Conservation (phyloP, 2,888 invertebrate species). For the Eilema griseolum region DNA sequence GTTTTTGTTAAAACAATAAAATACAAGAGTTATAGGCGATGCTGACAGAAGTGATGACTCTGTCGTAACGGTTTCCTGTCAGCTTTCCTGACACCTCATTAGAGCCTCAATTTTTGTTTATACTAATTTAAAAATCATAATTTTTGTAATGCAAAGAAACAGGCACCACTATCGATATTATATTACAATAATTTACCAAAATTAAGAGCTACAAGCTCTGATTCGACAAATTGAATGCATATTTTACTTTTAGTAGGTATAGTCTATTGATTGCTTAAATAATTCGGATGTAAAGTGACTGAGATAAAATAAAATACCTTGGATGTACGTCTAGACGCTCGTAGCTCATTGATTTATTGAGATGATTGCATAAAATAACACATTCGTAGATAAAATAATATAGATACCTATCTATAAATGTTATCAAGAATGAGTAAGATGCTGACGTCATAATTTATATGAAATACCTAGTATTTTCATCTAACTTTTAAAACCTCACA, state of each 20-base stretch:
- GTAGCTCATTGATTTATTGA: constrained; percentile 42
- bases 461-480: no score
- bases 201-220: constrained; percentile 23
- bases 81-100: constrained; percentile 46
- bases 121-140: constrained; percentile 49
- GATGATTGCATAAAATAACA: constrained; percentile 28
- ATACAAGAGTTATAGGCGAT: constrained; percentile 49
- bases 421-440: constrained; percentile 31
- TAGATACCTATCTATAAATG: constrained; percentile 15
- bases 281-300: constrained; percentile 26
- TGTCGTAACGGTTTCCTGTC: constrained; percentile 54
- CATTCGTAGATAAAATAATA: background rate
- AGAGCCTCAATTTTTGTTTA: constrained; percentile 45
- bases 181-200: constrained; percentile 18
- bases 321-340: constrained; percentile 31
- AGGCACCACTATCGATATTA: constrained; percentile 19
- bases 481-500: background rate
- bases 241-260: constrained; percentile 32
- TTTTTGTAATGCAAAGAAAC: constrained; percentile 33
- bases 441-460: constrained; percentile 4
- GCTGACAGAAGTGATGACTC: constrained; percentile 52
- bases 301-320: constrained; percentile 29
- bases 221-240: constrained; percentile 33
- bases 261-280: constrained; percentile 43
- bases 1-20: constrained; percentile 56